Percentiles rank a stretch among this genome's conserved stretches.
Conservation (phyloP, 2,888 invertebrate species). For the Limnephilus auricula region DNA sequence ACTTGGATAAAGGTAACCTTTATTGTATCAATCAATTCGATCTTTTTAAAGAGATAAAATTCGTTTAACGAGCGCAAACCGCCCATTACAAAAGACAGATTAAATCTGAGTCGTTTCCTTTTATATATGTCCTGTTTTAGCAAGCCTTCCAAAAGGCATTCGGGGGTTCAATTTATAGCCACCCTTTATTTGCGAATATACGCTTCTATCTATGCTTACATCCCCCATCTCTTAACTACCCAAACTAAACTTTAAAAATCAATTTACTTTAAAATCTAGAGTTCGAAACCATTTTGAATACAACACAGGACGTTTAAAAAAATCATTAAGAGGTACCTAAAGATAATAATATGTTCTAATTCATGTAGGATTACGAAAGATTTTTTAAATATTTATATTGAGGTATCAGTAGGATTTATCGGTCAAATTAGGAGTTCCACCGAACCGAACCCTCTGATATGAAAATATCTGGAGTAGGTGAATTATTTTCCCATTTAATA, state of each 20-base stretch:
- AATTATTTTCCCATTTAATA: too few species aligned
- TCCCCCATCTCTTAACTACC: constrained; percentile 37
- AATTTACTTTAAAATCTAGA: neutral
- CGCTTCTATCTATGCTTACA: constrained; percentile 26
- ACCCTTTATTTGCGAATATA: constrained; percentile 47
- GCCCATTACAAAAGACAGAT: constrained; percentile 59
- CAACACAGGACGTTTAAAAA: too few species aligned
- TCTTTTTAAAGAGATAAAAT: constrained; percentile 54
- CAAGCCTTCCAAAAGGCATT: constrained; percentile 47
- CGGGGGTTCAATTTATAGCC: constrained; percentile 56
- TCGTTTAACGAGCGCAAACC: constrained; percentile 60
- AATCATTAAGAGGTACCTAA: too few species aligned
- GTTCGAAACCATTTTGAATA: neutral
- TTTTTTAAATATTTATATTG: too few species aligned
- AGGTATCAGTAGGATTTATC: too few species aligned
- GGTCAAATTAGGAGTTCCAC: too few species aligned
- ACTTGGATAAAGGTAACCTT: constrained; percentile 48
- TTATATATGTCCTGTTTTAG: constrained; percentile 56
- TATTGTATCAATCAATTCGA: constrained; percentile 58
- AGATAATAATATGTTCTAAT: too few species aligned
- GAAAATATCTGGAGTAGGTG: too few species aligned
- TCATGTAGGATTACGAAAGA: too few species aligned
- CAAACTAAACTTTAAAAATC: neutral
- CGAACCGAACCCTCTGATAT: too few species aligned
- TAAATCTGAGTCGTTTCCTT: constrained; percentile 57